phyloP scores from a whole-genome alignment of 2,888 invertebrate species.

The Boloria euphrosyne region DNA sequence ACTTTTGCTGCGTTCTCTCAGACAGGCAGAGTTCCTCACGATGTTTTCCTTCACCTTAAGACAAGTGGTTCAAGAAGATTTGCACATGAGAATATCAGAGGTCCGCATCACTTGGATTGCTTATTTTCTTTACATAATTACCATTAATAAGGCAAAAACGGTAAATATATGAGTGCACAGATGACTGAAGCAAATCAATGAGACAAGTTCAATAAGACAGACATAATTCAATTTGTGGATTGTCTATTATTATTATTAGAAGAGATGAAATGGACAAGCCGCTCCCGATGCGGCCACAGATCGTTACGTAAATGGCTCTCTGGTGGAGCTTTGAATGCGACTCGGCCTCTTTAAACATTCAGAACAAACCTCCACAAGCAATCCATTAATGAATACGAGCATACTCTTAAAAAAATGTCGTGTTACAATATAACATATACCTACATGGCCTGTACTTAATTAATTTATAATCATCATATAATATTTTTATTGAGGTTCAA shows the following conservation, averaged over 20 bases:
- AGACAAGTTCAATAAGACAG: slow-evolving; percentile 19
- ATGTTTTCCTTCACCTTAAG: no score
- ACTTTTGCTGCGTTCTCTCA: no score
- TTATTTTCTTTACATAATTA: no score
- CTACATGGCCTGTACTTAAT: no score
- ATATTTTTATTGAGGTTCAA: background rate
- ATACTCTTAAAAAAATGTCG: no score
- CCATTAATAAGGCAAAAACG: no score
- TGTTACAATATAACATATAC: no score
- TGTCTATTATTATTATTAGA: slow-evolving; percentile 57
- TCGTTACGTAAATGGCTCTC: slow-evolving; percentile 66
- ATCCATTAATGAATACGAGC: slow-evolving; percentile 19
- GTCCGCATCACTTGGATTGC: no score
- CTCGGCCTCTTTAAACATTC: slow-evolving; percentile 35
- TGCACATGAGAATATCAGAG: no score
- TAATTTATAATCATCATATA: background rate
- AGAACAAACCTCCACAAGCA: slow-evolving; percentile 28
- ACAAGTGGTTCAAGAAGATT: no score
- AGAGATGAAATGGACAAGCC: slow-evolving; percentile 52
- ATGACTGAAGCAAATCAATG: slow-evolving; percentile 1
- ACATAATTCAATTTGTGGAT: slow-evolving; percentile 60
- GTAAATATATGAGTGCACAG: no score
- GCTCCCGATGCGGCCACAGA: slow-evolving; percentile 55
- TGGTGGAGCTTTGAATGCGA: slow-evolving; percentile 36
- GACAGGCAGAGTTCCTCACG: no score